phyloP scores from a whole-genome alignment of 2,888 invertebrate species.

The Dusona sp. region DNA sequence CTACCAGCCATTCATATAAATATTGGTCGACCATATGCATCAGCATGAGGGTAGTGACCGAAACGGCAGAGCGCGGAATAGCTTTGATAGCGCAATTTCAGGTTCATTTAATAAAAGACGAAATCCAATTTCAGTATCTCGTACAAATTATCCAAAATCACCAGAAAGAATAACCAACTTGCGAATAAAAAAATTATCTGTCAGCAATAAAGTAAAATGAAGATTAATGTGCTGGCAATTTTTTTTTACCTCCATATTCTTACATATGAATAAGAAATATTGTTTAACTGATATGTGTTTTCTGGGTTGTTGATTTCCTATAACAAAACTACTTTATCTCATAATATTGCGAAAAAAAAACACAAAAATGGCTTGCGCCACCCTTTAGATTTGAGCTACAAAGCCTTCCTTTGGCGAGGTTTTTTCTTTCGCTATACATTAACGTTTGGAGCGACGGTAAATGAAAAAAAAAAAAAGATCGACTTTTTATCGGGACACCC shows the following conservation, averaged over 20 bases:
- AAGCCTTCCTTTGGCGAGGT: background rate
- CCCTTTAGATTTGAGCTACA: background rate
- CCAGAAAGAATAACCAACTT: background rate
- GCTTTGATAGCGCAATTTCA: conserved; percentile 2
- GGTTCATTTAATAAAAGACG: background rate
- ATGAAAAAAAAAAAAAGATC: background rate
- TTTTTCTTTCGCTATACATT: background rate
- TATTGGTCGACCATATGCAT: background rate
- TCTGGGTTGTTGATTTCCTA: background rate
- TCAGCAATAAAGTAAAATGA: background rate
- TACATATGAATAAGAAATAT: background rate
- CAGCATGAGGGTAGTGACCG: background rate
- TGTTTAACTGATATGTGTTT: background rate
- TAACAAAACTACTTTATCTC: background rate
- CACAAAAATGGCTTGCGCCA: background rate
- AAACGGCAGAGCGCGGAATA: background rate
- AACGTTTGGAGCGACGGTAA: background rate
- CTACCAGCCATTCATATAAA: background rate
- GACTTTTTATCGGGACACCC: background rate
- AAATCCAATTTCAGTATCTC: conserved; percentile 15
- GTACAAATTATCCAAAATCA: conserved; percentile 13
- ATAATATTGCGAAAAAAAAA: background rate
- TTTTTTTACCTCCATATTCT: background rate
- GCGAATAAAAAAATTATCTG: background rate
- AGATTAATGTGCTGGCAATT: background rate